Conservation (phyloP, 2,797 vertebrate genomes). For the Sebastes alutus region DNA sequence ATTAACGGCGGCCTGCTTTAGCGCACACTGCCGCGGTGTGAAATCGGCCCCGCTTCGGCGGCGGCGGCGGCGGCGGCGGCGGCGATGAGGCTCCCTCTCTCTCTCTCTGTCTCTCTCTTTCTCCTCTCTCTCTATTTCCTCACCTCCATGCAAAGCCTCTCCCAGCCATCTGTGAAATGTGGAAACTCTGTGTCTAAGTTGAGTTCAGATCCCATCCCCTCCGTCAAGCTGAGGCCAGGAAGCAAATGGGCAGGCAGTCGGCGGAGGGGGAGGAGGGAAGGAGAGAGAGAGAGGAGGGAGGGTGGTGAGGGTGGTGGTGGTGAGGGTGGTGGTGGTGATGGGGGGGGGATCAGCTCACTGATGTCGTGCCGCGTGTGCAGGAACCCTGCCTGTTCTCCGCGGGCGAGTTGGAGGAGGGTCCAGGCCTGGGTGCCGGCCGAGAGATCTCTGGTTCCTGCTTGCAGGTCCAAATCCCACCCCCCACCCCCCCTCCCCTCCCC, state of each 20-base stretch:
- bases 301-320: slow-evolving; percentile 14
- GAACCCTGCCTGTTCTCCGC: slow-evolving; percentile 83
- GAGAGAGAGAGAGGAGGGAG: slow-evolving; percentile 4
- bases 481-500: not conserved
- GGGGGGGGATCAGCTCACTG: slow-evolving; percentile 76
- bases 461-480: slow-evolving; percentile 82
- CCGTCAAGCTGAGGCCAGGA: slow-evolving; percentile 80
- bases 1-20: slow-evolving; percentile 84
- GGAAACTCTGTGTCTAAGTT: slow-evolving; percentile 87
- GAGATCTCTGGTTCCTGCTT: slow-evolving; percentile 82
- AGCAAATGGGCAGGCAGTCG: slow-evolving; percentile 78
- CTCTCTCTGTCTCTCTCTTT: slow-evolving; percentile 34
- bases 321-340: not conserved
- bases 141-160: slow-evolving; percentile 83
- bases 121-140: slow-evolving; percentile 72
- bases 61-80: not conserved
- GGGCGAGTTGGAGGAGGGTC: slow-evolving; percentile 84
- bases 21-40: slow-evolving; percentile 81
- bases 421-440: slow-evolving; percentile 79
- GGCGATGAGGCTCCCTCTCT: slow-evolving; percentile 53
- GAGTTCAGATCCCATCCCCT: slow-evolving; percentile 84
- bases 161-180: slow-evolving; percentile 88
- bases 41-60: slow-evolving; percentile 81
- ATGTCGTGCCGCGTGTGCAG: slow-evolving; percentile 82
- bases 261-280: slow-evolving; percentile 45